Evolutionary conservation across 1,140 invertebrate genomes (phyloP).

Genomic region (Cydia pomonella): DNA sequence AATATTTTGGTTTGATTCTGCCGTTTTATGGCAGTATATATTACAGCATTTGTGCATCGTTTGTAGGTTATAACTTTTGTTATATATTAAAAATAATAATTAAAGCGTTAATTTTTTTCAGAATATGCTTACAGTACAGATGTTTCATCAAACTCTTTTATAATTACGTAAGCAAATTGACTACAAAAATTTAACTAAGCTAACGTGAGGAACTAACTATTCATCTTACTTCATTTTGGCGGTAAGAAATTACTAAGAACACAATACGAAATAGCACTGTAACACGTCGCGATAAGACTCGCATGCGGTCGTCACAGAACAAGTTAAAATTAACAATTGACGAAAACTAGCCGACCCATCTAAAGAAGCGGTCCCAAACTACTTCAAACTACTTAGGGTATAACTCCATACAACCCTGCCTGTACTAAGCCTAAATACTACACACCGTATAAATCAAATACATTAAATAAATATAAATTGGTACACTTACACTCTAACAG

Average conservation of each 20-base stretch:
- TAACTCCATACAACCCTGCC: conserved; percentile 29
- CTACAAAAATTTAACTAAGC: conserved; percentile 38
- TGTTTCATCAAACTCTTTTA: background rate
- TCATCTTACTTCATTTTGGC: conserved; percentile 49
- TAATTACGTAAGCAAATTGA: conserved; percentile 22
- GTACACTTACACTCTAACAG: conserved; percentile 64
- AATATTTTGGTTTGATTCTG: conserved; percentile 44
- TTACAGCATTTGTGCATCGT: conserved; percentile 46
- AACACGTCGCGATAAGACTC: background rate
- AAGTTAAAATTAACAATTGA: conserved; percentile 52
- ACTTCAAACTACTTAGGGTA: conserved; percentile 31
- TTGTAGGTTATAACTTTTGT: background rate
- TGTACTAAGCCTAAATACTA: conserved; percentile 42
- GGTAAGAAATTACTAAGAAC: conserved; percentile 44
- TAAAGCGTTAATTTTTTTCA: conserved; percentile 19
- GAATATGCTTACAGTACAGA: conserved; percentile 4
- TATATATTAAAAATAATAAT: conserved; percentile 29
- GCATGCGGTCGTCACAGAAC: conserved; percentile 35
- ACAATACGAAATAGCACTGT: conserved; percentile 39
- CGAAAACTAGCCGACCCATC: conserved; percentile 46
- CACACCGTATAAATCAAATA: conserved; percentile 47
- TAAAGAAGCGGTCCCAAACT: conserved; percentile 40
- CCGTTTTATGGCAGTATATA: background rate
- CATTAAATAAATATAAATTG: conserved; percentile 60
- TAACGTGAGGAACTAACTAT: conserved; percentile 46